phyloP scores from a whole-genome alignment of 2,113 vertebrate genomes.

The Rousettus leschenaultii region DNA sequence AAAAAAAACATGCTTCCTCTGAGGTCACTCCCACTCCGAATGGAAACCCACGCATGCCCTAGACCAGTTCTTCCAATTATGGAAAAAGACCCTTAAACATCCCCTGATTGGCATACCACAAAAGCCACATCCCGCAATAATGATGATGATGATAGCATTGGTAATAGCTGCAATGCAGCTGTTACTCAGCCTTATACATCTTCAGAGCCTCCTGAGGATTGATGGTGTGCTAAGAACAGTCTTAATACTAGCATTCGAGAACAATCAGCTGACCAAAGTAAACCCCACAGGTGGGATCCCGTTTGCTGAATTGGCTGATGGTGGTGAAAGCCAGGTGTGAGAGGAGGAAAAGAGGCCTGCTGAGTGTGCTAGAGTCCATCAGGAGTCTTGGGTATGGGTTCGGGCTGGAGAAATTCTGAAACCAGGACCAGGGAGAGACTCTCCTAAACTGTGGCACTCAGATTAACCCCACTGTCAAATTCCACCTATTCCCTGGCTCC shows the following conservation, averaged over 20 bases:
- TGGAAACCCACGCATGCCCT: slow-evolving; percentile 32
- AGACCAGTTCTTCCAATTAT: slow-evolving; percentile 56
- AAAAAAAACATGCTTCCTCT: slow-evolving; percentile 20
- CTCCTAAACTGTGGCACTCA: background rate
- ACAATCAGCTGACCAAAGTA: slow-evolving; percentile 30
- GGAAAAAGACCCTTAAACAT: slow-evolving; percentile 42
- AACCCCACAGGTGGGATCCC: background rate
- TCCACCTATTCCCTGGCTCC: background rate
- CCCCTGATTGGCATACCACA: slow-evolving; percentile 51
- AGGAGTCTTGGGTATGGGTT: background rate
- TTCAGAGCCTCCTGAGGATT: slow-evolving; percentile 59
- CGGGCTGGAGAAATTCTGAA: background rate
- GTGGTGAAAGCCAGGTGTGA: background rate
- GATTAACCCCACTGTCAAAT: background rate
- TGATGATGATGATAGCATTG: slow-evolving; percentile 64
- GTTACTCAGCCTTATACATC: slow-evolving; percentile 55
- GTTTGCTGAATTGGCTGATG: background rate
- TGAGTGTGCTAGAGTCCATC: background rate
- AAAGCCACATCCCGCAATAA: slow-evolving; percentile 56
- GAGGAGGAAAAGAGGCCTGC: background rate
- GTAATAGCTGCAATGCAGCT: slow-evolving; percentile 67
- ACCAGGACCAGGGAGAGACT: background rate
- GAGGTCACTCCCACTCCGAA: slow-evolving; percentile 15
- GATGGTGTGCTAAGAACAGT: slow-evolving; percentile 66
- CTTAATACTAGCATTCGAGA: background rate